These are phyloP conservation scores for Ylistrum balloti DNA, from an alignment of 1,140 invertebrate species.

Conservation along the genomic window DNA sequence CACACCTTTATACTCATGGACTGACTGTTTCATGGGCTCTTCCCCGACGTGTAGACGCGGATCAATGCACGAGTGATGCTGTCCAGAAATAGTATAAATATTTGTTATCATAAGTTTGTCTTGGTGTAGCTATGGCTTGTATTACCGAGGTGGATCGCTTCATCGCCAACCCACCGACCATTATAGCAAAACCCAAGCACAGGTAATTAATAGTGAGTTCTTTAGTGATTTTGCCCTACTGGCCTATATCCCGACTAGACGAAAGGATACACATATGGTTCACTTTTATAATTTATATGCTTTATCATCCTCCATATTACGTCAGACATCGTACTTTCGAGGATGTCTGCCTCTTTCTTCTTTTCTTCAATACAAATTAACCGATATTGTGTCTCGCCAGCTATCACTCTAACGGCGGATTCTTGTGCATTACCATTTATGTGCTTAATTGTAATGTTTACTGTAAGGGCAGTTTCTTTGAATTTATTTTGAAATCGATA, in stretches of 20 bases:
- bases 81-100: slow-evolving; percentile 11
- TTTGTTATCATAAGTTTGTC: slow-evolving; percentile 20
- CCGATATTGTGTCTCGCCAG: not conserved
- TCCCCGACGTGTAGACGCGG: not conserved
- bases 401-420: not conserved
- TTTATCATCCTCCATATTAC: not conserved
- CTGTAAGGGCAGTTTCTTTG: not conserved
- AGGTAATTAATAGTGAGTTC: not conserved
- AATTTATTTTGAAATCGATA: slow-evolving; percentile 2
- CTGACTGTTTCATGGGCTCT: not conserved
- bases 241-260: slow-evolving; percentile 16
- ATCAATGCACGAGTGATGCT: slow-evolving; percentile 24
- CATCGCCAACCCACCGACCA: slow-evolving; percentile 16
- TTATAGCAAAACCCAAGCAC: not conserved
- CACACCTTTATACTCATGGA: not conserved
- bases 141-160: not conserved
- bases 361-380: not conserved
- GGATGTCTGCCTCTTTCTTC: not conserved
- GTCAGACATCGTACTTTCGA: not conserved
- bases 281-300: slow-evolving; percentile 5
- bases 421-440: not conserved
- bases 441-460: not conserved
- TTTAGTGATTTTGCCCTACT: not conserved
- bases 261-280: not conserved
- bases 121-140: not conserved